Percentiles rank a stretch among this genome's conserved stretches.
phyloP scores from a whole-genome alignment of 2,113 vertebrate species.

The Pelodiscus sinensis region DNA sequence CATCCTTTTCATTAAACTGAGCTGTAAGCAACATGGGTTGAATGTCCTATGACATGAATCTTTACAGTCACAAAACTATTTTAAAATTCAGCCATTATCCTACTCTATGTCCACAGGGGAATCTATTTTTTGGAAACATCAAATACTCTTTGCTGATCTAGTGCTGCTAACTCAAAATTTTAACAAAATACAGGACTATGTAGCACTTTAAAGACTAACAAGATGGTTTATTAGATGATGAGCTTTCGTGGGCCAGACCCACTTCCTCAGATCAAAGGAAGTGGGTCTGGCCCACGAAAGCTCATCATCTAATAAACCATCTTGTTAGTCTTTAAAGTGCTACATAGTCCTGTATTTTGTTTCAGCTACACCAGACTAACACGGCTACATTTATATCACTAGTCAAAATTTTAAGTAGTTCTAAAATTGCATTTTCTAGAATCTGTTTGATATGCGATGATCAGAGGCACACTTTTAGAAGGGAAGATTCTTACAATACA shows the following conservation, averaged over 20 bases:
- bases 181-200: no score
- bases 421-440: background rate
- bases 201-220: no score
- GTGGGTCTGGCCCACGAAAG: no score
- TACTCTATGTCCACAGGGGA: conserved; percentile 17
- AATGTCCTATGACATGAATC: background rate
- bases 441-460: conserved; percentile 12
- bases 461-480: conserved; percentile 14
- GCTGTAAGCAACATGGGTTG: background rate
- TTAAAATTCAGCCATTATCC: conserved; percentile 55
- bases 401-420: background rate
- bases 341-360: no score
- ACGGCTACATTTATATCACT: no score
- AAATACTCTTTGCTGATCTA: conserved; percentile 20
- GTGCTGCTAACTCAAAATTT: background rate
- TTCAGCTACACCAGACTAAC: no score
- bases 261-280: no score
- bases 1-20: conserved; percentile 9
- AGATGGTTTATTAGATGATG: no score
- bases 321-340: no score
- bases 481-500: conserved; percentile 23
- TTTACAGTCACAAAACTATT: conserved; percentile 15
- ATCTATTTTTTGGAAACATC: conserved; percentile 50
- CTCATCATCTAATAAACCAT: no score
- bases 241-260: no score